Evolutionary conservation across 2,113 vertebrate species (phyloP).

Genomic region (Malurus melanocephalus): DNA sequence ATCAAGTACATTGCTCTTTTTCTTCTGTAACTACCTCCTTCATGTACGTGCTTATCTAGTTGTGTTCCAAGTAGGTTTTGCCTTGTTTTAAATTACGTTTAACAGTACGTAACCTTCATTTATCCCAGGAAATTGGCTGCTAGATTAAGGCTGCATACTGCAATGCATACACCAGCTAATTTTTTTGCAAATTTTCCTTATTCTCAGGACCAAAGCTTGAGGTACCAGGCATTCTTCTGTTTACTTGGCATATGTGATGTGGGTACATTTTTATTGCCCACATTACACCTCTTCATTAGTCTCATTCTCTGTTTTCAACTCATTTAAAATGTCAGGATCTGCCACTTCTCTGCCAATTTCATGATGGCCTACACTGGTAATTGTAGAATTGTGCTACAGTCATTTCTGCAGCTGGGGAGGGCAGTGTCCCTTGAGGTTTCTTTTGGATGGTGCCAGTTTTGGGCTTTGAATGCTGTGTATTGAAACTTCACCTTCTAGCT

Average conservation of each 20-base stretch:
- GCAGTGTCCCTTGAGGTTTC: neutral
- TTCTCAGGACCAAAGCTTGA: neutral
- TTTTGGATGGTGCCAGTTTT: neutral
- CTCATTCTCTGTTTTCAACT: constrained; percentile 42
- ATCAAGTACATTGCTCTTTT: neutral
- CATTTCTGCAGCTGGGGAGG: neutral
- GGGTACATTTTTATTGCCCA: constrained; percentile 55
- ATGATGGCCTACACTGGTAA: neutral
- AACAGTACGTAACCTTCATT: neutral
- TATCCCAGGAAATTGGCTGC: neutral
- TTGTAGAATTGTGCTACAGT: neutral
- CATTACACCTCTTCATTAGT: constrained; percentile 49
- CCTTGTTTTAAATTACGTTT: neutral
- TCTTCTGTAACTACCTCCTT: neutral
- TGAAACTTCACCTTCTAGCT: neutral
- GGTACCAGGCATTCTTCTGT: constrained; percentile 22
- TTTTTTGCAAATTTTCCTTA: neutral
- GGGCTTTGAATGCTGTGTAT: neutral
- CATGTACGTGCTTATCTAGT: neutral
- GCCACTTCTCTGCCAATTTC: constrained; percentile 14
- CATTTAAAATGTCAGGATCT: constrained; percentile 62
- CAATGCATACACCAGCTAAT: neutral
- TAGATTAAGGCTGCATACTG: neutral
- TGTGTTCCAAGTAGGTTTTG: neutral
- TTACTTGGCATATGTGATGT: constrained; percentile 57